Conservation (phyloP, 1,140 invertebrate species). For the Ylistrum balloti region DNA sequence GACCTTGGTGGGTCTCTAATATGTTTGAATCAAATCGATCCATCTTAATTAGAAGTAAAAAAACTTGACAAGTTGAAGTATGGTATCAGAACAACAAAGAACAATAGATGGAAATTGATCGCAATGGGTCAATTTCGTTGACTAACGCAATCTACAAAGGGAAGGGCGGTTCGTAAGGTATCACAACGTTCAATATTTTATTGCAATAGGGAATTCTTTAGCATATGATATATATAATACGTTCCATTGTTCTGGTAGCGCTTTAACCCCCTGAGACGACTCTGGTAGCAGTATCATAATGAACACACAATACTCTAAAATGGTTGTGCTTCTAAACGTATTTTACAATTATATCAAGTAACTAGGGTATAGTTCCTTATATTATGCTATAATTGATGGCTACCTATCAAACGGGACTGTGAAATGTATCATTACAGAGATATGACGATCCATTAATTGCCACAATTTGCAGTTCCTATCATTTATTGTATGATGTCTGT, state of each 20-base stretch:
- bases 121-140: background rate
- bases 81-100: background rate
- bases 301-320: background rate
- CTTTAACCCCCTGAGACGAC: background rate
- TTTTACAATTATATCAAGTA: background rate
- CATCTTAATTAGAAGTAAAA: too few species aligned
- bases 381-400: background rate
- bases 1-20: too few species aligned
- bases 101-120: background rate
- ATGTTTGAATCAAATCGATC: too few species aligned
- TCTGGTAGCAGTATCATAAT: background rate
- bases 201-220: background rate
- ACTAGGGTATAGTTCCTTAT: too few species aligned
- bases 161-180: background rate
- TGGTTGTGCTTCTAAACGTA: background rate
- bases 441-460: background rate
- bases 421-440: background rate
- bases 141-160: background rate
- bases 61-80: background rate
- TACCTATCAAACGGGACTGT: background rate
- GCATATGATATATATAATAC: background rate
- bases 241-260: background rate
- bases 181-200: background rate
- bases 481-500: background rate
- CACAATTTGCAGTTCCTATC: background rate